These are phyloP conservation scores for Drosophila athabasca DNA, from an alignment of 1,140 invertebrate species.

Conservation along the genomic window DNA sequence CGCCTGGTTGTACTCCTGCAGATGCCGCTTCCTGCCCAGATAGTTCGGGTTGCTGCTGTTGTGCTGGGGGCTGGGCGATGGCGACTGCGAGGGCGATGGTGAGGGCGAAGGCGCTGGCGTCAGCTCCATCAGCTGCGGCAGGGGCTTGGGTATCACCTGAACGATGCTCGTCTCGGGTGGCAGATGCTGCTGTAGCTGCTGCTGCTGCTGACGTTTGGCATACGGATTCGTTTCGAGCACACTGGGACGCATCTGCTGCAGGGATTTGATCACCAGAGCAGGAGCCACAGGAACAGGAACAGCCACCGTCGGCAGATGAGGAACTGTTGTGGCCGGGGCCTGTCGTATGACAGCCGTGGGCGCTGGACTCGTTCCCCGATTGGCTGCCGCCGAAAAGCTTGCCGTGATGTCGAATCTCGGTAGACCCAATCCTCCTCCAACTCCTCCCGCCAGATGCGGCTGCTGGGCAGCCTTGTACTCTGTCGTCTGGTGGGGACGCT, in stretches of 20 bases:
- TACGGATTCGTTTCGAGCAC: conserved; percentile 50
- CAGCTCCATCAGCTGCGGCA: conserved; percentile 38
- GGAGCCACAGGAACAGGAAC: conserved; percentile 21
- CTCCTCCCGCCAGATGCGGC: conserved; percentile 16
- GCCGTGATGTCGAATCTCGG: conserved; percentile 86
- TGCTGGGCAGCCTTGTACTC: conserved; percentile 9
- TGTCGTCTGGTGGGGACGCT: conserved; percentile 11
- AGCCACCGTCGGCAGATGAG: conserved; percentile 6
- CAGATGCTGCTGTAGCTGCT: conserved; percentile 13
- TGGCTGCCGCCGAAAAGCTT: conserved; percentile 84
- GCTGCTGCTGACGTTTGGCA: conserved; percentile 42
- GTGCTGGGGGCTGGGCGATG: conserved; percentile 35
- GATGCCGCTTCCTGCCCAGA: conserved; percentile 69
- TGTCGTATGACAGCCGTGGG: conserved; percentile 52
- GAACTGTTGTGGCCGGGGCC: conserved; percentile 13
- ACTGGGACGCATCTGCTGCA: conserved; percentile 55
- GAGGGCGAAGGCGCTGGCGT: conserved; percentile 15
- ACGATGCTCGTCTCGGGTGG: conserved; percentile 57
- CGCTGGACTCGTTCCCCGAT: conserved; percentile 2
- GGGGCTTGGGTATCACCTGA: conserved; percentile 12
- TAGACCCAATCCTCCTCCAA: conserved; percentile 36
- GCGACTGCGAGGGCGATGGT: neutral
- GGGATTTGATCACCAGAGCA: conserved; percentile 45
- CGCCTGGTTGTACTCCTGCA: conserved; percentile 74
- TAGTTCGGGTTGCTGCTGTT: conserved; percentile 74